Evolutionary conservation across 2,888 invertebrate genomes (phyloP).

Genomic region (Bembecia ichneumoniformis): DNA sequence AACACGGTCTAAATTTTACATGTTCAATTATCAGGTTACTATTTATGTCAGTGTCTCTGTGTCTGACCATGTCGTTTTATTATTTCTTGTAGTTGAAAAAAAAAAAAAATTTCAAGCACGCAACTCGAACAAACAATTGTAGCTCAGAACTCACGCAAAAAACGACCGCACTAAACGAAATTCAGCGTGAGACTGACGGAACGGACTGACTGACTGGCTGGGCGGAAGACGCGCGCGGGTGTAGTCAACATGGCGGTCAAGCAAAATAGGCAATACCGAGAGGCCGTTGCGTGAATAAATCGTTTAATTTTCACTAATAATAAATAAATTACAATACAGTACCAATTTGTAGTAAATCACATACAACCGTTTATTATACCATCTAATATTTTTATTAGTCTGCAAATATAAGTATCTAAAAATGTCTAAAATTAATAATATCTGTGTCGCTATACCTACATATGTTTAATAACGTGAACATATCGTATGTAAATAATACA

Average conservation of each 20-base stretch:
- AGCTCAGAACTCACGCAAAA: constrained; percentile 1
- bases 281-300: too few relatives aligned
- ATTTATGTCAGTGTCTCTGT: constrained; percentile 55
- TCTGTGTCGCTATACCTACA: too few relatives aligned
- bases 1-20: constrained; percentile 54
- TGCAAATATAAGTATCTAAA: too few relatives aligned
- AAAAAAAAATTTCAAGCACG: background rate
- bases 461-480: too few relatives aligned
- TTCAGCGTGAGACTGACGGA: constrained; percentile 64
- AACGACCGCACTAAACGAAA: constrained; percentile 32
- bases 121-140: background rate
- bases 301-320: too few relatives aligned
- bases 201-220: too few relatives aligned
- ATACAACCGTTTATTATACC: too few relatives aligned
- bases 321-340: too few relatives aligned
- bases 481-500: too few relatives aligned
- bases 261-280: background rate
- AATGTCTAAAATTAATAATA: too few relatives aligned
- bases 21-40: constrained; percentile 53
- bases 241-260: constrained; percentile 41
- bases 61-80: constrained; percentile 42
- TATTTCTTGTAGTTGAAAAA: constrained; percentile 10
- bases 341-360: too few relatives aligned
- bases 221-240: constrained; percentile 24
- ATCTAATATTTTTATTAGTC: too few relatives aligned